Evolutionary conservation across 2,113 vertebrate genomes (phyloP).

Genomic region (Nycticryphes semicollaris): DNA sequence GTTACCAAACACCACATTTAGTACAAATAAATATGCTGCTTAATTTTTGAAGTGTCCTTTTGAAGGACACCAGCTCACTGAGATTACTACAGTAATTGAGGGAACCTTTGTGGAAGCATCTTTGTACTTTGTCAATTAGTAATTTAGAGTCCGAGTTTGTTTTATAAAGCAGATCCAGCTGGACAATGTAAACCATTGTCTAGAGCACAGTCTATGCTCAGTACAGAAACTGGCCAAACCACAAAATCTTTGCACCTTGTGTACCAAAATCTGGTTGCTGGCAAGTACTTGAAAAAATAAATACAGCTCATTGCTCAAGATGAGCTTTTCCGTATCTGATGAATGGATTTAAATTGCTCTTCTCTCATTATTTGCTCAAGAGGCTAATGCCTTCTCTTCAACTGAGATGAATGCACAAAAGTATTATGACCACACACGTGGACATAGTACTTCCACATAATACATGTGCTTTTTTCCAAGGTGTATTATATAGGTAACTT

Average conservation of each 20-base stretch:
- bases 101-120: background rate
- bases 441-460: no score
- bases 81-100: background rate
- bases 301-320: background rate
- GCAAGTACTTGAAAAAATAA: background rate
- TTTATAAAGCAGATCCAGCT: conserved; percentile 36
- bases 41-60: background rate
- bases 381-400: background rate
- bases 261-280: background rate
- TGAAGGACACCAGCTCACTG: background rate
- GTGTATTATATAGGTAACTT: background rate
- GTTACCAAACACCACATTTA: background rate
- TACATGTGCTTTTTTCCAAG: background rate
- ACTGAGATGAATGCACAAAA: background rate
- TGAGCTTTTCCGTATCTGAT: background rate
- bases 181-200: conserved; percentile 37
- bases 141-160: conserved; percentile 25
- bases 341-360: background rate
- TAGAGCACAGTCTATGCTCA: background rate
- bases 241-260: background rate
- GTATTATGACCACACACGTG: background rate
- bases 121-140: conserved; percentile 24
- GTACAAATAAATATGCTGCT: background rate
- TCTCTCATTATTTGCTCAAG: background rate
- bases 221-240: background rate